These are phyloP conservation scores for Alectoris magna DNA, from an alignment of 2,797 vertebrate species.

Conservation along the genomic window DNA sequence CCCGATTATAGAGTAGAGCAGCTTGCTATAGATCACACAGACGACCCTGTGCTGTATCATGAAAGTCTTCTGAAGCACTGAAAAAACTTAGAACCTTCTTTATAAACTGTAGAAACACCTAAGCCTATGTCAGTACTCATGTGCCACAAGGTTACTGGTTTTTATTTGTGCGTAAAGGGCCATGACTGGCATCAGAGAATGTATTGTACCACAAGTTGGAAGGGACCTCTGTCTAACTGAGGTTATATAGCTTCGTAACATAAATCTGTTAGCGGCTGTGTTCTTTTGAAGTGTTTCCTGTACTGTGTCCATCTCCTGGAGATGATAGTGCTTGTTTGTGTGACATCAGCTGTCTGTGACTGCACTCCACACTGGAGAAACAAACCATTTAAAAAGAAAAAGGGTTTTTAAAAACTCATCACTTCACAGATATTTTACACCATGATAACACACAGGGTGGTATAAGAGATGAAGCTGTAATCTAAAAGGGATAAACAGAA, in stretches of 20 bases:
- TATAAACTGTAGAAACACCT: neutral
- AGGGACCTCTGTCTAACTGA: neutral
- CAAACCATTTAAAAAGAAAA: neutral
- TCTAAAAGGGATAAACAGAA: neutral
- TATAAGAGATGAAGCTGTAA: neutral
- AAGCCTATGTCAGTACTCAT: neutral
- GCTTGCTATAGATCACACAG: fast-evolving
- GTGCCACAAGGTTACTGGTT: neutral
- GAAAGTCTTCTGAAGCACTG: neutral
- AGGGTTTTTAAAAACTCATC: neutral
- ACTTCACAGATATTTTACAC: neutral
- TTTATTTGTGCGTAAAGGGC: neutral
- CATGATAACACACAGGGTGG: neutral
- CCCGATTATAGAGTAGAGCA: neutral
- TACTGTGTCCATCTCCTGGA: neutral
- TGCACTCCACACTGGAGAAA: neutral
- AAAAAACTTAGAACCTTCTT: neutral
- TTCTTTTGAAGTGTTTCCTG: neutral
- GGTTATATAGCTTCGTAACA: neutral
- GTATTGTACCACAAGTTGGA: neutral
- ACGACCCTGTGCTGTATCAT: neutral
- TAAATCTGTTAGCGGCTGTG: neutral
- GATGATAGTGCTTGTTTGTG: neutral
- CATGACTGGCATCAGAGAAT: neutral
- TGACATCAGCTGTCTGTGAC: neutral